Evolutionary conservation across 1,140 invertebrate species (phyloP), one percentile per base, ranked within the genome.

Genomic region (Hydropsyche tenuis): DNA sequence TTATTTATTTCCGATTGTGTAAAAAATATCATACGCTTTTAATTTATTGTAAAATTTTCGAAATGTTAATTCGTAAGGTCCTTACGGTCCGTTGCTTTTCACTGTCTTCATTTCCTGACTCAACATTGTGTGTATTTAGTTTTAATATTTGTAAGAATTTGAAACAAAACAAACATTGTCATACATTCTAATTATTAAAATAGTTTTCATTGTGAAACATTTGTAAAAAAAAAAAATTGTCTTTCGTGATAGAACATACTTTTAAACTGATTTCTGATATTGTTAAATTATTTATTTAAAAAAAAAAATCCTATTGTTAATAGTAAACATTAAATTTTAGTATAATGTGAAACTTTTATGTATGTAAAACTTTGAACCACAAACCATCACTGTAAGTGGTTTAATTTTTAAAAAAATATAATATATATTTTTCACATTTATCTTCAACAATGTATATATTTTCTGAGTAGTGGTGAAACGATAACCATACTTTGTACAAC

Each of bases 221-320:
- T 2, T 48, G 45, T 48, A 48, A 48, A 48, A 48, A 48, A 37
- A n/a, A n/a, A n/a, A 12, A 43, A 6, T 43, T 48, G 16, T 48
- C 4, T 48, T n/a, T 48, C 45, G 45, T 48, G 45, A 48, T 48
- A 48, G 16, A n/a, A 48, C 11, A n/a, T 48, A 22, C 11, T 25
- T 60, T 60, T 25, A 60, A 20, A 65, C 37, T 65, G 63, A 65
- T 18, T 64, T 68, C 73, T 75, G 69, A 72, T 75, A 74, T 74
- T 74, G 74, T 75, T 75, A 72, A 75, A 75, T 75, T 75, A 75
- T 75, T 75, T 75, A 75, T 75, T 75, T 66, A 72, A 72, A 63
- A n/a, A n/a, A n/a, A n/a, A n/a, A 69, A 69, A 20, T 65, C 63
- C 63, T 65, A 65, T 65, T 65, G 56, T 60, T 60, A 60, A 60